Base-by-base conservation (phyloP, 2,797 vertebrate species). In the Hoplostethus mediterraneus region DNA sequence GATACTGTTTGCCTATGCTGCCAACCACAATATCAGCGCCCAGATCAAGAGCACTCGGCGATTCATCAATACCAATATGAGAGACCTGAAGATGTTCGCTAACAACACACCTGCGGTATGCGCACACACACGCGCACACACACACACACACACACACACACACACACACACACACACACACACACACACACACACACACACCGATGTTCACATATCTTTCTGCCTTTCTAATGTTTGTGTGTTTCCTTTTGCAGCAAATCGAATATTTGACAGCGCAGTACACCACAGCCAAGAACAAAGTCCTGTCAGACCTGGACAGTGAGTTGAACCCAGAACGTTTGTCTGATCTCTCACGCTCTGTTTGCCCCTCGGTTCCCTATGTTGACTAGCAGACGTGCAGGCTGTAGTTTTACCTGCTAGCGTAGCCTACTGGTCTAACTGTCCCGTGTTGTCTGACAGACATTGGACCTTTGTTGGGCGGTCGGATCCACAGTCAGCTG, bases 301-400 rank as follows among this genome's bases (percentile, higher is more conserved):
- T 96, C 45, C 91, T 99, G 57, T 95, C 94, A 14, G 97, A 99
- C 80, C 91, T 99, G 48, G 95, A 97, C 82, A 95, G 98, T 99
- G 90, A 97, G 98, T 94, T 51, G 28, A 75, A 56, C 67, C 45
- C 47, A 44, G 6, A 11, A 9, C 63, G 48, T 80, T 66, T 69
- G 40, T 60, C 12, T 42, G 5, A 33, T 48, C 17, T 68, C 12
- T 16, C 54, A 48, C 13, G 5, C 53, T 48, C 16, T 55, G 54
- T 77, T 60, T 61, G 45, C 21, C 31, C 1, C 2, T 4, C 44
- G 9, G 4, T 21, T 65, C 3, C 3, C 33, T 59, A 11, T 40
- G 30, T 30, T 55, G 53, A 30, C 53, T 55, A 52, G 25, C 21
- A 2, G 12, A 31, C 13, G 25, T 54, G 31, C 14, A 0, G 25